Evolutionary conservation across 2,113 vertebrate species (phyloP).

Genomic region (Catagonus wagneri): DNA sequence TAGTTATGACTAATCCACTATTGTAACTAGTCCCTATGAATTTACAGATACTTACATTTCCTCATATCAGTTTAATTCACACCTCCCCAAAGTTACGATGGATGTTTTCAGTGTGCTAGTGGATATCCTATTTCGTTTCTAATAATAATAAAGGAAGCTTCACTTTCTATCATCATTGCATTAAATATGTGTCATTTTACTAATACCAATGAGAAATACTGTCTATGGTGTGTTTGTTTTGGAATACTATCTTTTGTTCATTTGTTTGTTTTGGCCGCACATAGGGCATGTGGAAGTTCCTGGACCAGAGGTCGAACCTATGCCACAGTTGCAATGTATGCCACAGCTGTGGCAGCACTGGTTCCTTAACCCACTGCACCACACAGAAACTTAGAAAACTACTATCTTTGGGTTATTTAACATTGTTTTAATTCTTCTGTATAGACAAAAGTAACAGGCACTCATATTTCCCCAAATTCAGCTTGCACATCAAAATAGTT

Average conservation of each 20-base stretch:
- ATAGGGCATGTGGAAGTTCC: too few relatives aligned
- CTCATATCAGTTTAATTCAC: not conserved
- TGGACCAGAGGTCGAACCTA: too few relatives aligned
- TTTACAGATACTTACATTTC: slow-evolving; percentile 38
- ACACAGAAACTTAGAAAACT: not conserved
- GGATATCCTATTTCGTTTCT: slow-evolving; percentile 1
- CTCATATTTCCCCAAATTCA: slow-evolving; percentile 40
- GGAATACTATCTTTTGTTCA: too few relatives aligned
- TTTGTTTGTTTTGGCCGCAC: too few relatives aligned
- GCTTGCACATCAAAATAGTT: slow-evolving; percentile 53
- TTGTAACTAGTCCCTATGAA: not conserved
- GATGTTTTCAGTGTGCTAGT: not conserved
- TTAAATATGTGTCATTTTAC: slow-evolving; percentile 35
- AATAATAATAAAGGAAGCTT: slow-evolving; percentile 48
- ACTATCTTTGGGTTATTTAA: not conserved
- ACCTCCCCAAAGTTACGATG: not conserved
- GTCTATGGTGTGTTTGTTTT: not conserved
- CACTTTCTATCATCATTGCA: not conserved
- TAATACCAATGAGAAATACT: not conserved
- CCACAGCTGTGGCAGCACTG: too few relatives aligned
- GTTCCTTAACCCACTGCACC: too few relatives aligned
- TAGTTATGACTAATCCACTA: not conserved
- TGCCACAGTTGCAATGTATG: too few relatives aligned
- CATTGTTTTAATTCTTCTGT: not conserved
- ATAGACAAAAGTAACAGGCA: not conserved